phyloP scores from a whole-genome alignment of 2,888 invertebrate species.

The Tinea trinotella region DNA sequence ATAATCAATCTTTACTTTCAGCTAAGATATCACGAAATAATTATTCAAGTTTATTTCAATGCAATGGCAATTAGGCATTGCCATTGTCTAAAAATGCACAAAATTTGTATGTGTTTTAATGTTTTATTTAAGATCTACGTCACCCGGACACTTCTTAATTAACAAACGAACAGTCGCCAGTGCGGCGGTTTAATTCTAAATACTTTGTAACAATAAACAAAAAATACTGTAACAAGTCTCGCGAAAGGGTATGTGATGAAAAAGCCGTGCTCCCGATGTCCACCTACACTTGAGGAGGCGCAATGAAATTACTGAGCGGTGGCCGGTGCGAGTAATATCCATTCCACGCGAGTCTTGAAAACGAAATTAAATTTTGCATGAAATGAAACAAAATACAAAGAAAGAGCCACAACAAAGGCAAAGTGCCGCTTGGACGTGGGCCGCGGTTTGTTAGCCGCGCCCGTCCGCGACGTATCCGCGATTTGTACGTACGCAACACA shows the following conservation, averaged over 20 bases:
- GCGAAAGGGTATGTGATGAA: slow-evolving; percentile 70
- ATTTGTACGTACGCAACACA: no score
- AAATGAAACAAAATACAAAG: slow-evolving; percentile 71
- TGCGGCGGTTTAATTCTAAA: slow-evolving; percentile 60
- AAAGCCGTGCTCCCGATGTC: slow-evolving; percentile 58
- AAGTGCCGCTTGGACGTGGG: slow-evolving; percentile 44
- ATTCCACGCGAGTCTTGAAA: slow-evolving; percentile 71
- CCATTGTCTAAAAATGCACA: no score
- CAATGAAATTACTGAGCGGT: slow-evolving; percentile 62
- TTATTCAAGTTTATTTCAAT: no score
- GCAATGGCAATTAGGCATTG: no score
- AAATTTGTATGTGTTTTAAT: not conserved
- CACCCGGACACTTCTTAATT: slow-evolving; percentile 33
- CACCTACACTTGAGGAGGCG: slow-evolving; percentile 66
- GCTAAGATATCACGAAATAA: no score
- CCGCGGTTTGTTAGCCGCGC: slow-evolving; percentile 52
- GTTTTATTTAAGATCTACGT: not conserved
- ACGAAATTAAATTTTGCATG: slow-evolving; percentile 73
- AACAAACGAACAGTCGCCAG: slow-evolving; percentile 61
- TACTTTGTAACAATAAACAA: slow-evolving; percentile 58
- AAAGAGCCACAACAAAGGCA: slow-evolving; percentile 64
- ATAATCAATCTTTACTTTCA: no score
- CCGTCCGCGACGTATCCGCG: slow-evolving; percentile 6
- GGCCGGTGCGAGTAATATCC: slow-evolving; percentile 60
- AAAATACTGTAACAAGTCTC: slow-evolving; percentile 36